These are phyloP conservation scores for Enteromius thamalakanensis DNA, from an alignment of 2,797 vertebrate species.

Conservation along the genomic window DNA sequence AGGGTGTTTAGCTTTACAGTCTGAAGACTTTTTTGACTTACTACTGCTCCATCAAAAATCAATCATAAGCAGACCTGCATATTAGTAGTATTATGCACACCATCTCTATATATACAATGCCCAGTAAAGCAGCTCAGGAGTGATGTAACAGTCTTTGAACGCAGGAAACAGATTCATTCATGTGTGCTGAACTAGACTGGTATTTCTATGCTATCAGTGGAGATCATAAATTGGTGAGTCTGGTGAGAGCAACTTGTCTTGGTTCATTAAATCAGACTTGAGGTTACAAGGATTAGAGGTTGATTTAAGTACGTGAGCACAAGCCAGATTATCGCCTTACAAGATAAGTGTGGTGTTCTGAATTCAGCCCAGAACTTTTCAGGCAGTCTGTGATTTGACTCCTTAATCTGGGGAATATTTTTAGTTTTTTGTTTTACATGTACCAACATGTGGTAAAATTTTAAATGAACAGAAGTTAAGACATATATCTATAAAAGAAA, in stretches of 20 bases:
- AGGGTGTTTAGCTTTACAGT: background rate
- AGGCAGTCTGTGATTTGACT: slow-evolving; percentile 15
- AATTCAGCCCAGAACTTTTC: slow-evolving; percentile 57
- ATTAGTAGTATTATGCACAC: background rate
- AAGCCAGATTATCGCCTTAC: slow-evolving; percentile 75
- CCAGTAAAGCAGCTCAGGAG: background rate
- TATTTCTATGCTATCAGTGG: background rate
- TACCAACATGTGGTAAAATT: background rate
- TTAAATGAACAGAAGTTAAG: slow-evolving; percentile 20
- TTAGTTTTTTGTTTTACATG: background rate
- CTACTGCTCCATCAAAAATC: background rate
- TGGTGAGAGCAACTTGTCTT: slow-evolving; percentile 17
- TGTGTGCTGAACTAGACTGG: background rate
- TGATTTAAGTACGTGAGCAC: slow-evolving; percentile 71
- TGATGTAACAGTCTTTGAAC: background rate
- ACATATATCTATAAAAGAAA: slow-evolving; percentile 65
- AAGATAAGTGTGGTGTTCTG: slow-evolving; percentile 70
- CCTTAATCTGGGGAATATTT: slow-evolving; percentile 18
- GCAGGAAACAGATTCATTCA: background rate
- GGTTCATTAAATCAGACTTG: slow-evolving; percentile 39
- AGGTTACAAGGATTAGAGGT: slow-evolving; percentile 64
- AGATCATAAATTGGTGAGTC: background rate
- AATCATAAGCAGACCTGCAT: background rate
- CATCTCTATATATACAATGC: background rate
- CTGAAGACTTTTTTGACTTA: background rate